Percentiles rank a stretch among this genome's conserved stretches.
Evolutionary conservation across 1,140 invertebrate species (phyloP).

Genomic region (Globodera rostochiensis): DNA sequence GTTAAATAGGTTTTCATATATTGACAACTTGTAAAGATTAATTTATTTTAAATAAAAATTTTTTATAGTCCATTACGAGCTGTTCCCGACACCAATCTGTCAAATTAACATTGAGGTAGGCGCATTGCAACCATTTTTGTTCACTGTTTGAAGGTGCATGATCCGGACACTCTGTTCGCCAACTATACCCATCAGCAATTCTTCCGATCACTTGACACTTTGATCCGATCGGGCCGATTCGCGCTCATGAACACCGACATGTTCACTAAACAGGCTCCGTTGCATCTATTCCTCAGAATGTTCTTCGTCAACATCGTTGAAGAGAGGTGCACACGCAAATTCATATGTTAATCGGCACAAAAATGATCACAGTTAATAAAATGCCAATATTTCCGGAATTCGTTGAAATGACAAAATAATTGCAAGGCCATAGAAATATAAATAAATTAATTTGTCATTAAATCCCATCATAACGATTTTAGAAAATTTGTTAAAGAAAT

Average conservation of each 20-base stretch:
- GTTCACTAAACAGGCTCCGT: slow-evolving; percentile 6
- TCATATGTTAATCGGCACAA: slow-evolving; percentile 1
- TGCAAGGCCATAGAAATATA: no score
- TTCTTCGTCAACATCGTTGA: slow-evolving; percentile 22
- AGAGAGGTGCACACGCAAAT: slow-evolving; percentile 11
- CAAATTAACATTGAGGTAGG: slow-evolving; percentile 27
- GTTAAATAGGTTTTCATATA: not conserved
- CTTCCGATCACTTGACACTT: slow-evolving; percentile 20
- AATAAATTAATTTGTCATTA: no score
- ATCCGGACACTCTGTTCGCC: slow-evolving; percentile 2
- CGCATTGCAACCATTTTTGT: no score
- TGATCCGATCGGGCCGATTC: slow-evolving; percentile 22
- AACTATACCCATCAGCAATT: slow-evolving; percentile 18
- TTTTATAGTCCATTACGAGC: slow-evolving; percentile 10
- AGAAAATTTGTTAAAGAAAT: no score
- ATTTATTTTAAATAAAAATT: slow-evolving; percentile 4
- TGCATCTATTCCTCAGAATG: slow-evolving; percentile 16
- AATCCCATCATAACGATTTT: no score
- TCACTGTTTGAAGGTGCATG: not conserved
- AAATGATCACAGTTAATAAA: not conserved
- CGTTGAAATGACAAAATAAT: no score
- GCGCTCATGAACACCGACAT: slow-evolving; percentile 24
- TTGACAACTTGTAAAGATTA: not conserved
- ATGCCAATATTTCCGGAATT: no score
- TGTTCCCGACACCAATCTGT: slow-evolving; percentile 19